Base-by-base conservation (phyloP, 2,888 invertebrate species). In the Acanthacorydalis orientalis region DNA sequence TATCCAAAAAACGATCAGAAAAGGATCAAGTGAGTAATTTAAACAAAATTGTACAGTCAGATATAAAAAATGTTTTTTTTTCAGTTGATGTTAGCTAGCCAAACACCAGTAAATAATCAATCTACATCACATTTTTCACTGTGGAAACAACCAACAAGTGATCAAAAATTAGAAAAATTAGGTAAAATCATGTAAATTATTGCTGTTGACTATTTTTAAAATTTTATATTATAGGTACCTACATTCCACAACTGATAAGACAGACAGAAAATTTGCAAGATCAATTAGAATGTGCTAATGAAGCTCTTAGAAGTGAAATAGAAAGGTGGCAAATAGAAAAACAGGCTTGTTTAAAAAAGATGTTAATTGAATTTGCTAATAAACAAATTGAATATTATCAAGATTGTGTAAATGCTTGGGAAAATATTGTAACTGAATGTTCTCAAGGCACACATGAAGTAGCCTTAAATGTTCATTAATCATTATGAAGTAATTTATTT, bases 241-340 rank as follows among this genome's bases (percentile, higher is more conserved):
- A 59, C 37, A 72, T 73, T 54, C 72, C 72, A 1, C 69, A 70
- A 43, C 55, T 73, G 23, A 63, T 68, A 1, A 73, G 72, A 53
- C 69, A 68, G 47, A 67, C 68, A 0, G 74, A 74, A 56, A 58
- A 66, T 2, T 59, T 69, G 44, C 76, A 76, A 58, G 81, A 82
- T 60, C 73, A 72, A 55, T 64, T 78, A 42, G 79, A 79, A 58
- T 78, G 78, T 57, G 78, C 80, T 0, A 80, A 80, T 58, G 78
- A 80, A 58, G 76, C 78, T 57, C 62, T 82, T 31, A 67, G 77
- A 45, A 77, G 80, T 39, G 81, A 82, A 59, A 62, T 80, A 50
- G 75, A 78, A 46, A 67, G 79, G 49, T 82, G 81, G 81, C 75
- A 78, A 52, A 57, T 65, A 33, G 78, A 77, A 53, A 81, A 80